Percentiles rank a stretch among this genome's conserved stretches.
Conservation (phyloP, 2,888 invertebrate genomes). For the Pachydiplax longipennis region DNA sequence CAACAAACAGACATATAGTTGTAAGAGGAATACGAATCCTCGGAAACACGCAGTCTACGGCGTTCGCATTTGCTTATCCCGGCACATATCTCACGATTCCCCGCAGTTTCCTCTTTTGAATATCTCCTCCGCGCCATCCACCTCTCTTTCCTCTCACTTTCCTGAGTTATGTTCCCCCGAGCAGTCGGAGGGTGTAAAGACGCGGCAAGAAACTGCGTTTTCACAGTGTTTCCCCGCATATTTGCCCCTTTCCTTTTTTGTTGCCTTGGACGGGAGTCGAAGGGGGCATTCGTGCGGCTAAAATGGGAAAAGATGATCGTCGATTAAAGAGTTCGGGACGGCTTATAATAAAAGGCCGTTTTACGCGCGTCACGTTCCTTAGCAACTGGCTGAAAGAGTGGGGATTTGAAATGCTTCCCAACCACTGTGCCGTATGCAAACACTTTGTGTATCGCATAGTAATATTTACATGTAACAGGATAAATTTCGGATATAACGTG, state of each 20-base stretch:
- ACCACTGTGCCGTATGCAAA: too few species aligned
- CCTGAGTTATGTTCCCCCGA: slow-evolving; percentile 7
- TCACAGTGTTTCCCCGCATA: not conserved
- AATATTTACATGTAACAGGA: too few species aligned
- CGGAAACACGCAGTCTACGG: not conserved
- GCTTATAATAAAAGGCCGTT: not conserved
- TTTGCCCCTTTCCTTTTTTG: not conserved
- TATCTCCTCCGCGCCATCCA: not conserved
- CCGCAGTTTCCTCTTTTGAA: not conserved
- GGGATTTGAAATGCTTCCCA: too few species aligned
- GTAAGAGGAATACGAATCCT: not conserved
- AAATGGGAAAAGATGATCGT: not conserved
- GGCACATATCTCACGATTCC: slow-evolving; percentile 13
- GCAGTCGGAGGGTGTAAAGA: slow-evolving; percentile 18
- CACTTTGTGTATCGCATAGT: too few species aligned
- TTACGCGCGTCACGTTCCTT: not conserved
- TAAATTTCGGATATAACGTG: too few species aligned
- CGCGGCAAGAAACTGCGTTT: not conserved
- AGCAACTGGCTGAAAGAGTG: too few species aligned
- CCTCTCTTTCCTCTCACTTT: not conserved
- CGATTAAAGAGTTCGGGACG: not conserved
- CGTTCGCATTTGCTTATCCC: slow-evolving; percentile 31
- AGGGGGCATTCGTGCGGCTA: not conserved
- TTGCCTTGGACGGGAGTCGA: not conserved
- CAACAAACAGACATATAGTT: not conserved